Conservation (phyloP, 2,113 vertebrate genomes). For the Ammodytes dubius region DNA sequence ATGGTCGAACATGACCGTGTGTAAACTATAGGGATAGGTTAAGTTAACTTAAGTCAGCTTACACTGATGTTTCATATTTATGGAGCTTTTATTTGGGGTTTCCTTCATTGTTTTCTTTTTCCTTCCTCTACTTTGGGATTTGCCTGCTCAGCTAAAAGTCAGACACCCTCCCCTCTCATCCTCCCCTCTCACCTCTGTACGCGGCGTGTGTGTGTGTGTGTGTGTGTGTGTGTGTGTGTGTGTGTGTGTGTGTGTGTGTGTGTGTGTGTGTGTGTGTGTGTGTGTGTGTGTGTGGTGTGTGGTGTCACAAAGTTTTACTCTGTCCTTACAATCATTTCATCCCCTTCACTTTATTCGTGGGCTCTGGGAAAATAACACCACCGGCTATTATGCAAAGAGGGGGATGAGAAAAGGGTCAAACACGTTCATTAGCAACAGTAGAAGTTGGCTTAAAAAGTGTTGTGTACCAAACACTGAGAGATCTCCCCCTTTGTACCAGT, state of each 20-base stretch:
- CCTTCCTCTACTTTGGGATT: constrained; percentile 67
- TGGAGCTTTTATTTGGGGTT: constrained; percentile 45
- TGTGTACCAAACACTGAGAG: constrained; percentile 24
- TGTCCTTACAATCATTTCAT: constrained; percentile 32
- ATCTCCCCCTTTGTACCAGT: constrained; percentile 7
- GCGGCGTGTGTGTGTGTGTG: too few relatives aligned
- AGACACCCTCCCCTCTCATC: too few relatives aligned
- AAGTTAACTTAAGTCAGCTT: constrained; percentile 7
- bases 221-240: too few relatives aligned
- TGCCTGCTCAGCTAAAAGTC: constrained; percentile 79
- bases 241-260: constrained; percentile 14
- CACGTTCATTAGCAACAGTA: constrained; percentile 9
- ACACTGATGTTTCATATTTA: constrained; percentile 12
- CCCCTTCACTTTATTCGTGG: constrained; percentile 33
- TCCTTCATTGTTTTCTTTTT: constrained; percentile 62
- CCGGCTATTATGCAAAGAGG: constrained; percentile 11
- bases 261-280: constrained; percentile 27
- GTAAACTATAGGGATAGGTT: not conserved
- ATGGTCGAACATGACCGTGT: not conserved
- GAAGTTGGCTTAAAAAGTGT: constrained; percentile 22
- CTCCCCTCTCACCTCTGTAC: too few relatives aligned
- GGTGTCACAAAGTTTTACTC: constrained; percentile 54
- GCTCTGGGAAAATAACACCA: constrained; percentile 13
- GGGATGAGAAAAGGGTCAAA: not conserved
- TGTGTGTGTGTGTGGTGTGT: constrained; percentile 27